Conservation (phyloP, 2,797 vertebrate genomes). For the Spatula clypeata region DNA sequence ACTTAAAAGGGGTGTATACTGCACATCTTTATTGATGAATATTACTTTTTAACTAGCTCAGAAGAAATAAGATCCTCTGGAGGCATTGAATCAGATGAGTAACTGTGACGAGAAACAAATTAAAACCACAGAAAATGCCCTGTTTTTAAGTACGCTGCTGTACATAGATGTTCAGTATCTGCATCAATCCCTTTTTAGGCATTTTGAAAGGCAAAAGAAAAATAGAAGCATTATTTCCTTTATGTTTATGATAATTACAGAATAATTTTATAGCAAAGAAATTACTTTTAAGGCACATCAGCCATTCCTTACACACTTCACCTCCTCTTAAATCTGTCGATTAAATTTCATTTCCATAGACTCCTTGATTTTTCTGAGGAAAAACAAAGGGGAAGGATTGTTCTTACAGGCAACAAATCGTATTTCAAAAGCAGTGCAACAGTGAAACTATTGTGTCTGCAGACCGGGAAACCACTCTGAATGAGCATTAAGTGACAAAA, state of each 20-base stretch:
- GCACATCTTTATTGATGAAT: constrained; percentile 38
- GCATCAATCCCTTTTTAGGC: neutral
- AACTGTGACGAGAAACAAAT: constrained; percentile 23
- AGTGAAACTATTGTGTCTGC: neutral
- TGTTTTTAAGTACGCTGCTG: neutral
- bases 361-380: neutral
- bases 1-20: constrained; percentile 24
- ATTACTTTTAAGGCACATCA: constrained; percentile 76
- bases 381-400: neutral
- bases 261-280: constrained; percentile 25
- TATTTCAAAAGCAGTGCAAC: constrained; percentile 11
- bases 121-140: constrained; percentile 32
- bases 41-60: constrained; percentile 34
- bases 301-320: constrained; percentile 28
- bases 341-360: neutral
- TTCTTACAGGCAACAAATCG: constrained; percentile 5
- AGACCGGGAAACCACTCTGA: neutral
- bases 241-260: neutral
- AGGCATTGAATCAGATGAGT: constrained; percentile 10
- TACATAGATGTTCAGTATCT: neutral
- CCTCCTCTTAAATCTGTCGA: neutral
- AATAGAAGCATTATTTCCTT: neutral
- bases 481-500: neutral
- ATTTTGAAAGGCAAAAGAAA: neutral
- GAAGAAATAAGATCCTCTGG: constrained; percentile 25